Conservation (phyloP, 2,888 invertebrate species). For the Mactromeris polynyma region DNA sequence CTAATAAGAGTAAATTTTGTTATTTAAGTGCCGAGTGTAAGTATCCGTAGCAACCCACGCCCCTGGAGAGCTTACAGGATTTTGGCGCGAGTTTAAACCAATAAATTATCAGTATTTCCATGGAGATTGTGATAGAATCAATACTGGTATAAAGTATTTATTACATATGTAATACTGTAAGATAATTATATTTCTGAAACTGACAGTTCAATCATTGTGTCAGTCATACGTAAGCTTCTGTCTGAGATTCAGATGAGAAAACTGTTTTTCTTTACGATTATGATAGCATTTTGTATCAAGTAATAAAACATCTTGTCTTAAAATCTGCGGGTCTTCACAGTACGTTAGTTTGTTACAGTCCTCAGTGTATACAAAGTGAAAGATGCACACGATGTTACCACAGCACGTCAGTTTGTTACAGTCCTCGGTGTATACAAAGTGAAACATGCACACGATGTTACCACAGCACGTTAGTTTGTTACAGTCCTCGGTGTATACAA, state of each 20-base stretch:
- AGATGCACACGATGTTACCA: too few relatives aligned
- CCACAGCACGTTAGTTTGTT: too few relatives aligned
- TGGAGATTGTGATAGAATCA: background rate
- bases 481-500: too few relatives aligned
- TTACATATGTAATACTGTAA: background rate
- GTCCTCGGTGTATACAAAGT: too few relatives aligned
- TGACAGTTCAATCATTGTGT: conserved; percentile 1
- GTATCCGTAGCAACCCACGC: background rate
- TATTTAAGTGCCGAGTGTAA: too few relatives aligned
- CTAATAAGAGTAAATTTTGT: too few relatives aligned
- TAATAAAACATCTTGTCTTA: background rate
- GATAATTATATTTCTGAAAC: background rate
- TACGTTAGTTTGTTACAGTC: too few relatives aligned
- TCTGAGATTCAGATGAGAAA: background rate
- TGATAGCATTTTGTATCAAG: background rate
- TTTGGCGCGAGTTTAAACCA: background rate
- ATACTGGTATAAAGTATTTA: background rate
- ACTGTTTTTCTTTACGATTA: background rate
- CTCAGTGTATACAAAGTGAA: too few relatives aligned
- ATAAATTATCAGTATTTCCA: background rate
- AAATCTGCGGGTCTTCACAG: background rate
- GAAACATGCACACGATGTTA: too few relatives aligned
- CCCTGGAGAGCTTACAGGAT: background rate
- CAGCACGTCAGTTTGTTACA: too few relatives aligned
- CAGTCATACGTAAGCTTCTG: background rate